Percentiles rank a stretch among this genome's conserved stretches.
Conservation (phyloP, 53 echinoderm and acorn worm species). For the Mesocentrotus franciscanus region DNA sequence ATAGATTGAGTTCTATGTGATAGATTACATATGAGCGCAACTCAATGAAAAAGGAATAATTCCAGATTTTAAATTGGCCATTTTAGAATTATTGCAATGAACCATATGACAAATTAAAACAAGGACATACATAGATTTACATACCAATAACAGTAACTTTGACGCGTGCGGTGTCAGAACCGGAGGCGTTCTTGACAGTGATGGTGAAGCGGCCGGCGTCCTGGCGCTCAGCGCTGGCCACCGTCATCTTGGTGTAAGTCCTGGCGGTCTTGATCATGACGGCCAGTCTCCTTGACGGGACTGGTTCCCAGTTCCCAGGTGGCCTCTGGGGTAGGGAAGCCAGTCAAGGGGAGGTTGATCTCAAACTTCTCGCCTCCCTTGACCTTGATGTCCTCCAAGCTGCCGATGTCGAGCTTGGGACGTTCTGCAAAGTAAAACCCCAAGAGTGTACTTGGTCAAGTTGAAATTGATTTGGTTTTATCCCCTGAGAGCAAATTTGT, state of each 20-base stretch:
- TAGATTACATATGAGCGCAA: too few species aligned
- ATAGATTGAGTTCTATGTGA: too few species aligned
- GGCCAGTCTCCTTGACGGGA: slow-evolving; percentile 83
- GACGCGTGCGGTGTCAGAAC: slow-evolving; percentile 81
- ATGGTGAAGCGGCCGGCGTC: slow-evolving; percentile 87
- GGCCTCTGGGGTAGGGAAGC: slow-evolving; percentile 85
- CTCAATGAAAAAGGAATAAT: too few species aligned
- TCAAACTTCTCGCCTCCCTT: slow-evolving; percentile 97
- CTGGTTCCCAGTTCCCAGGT: slow-evolving; percentile 82
- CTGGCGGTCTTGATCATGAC: slow-evolving; percentile 81
- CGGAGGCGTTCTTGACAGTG: slow-evolving; percentile 90
- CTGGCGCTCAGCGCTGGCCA: slow-evolving; percentile 81
- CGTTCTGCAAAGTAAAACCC: slow-evolving; percentile 68
- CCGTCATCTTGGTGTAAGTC: slow-evolving; percentile 78
- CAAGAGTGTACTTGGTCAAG: neutral
- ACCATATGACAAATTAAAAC: neutral
- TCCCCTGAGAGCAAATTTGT: too few species aligned
- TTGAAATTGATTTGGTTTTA: too few species aligned
- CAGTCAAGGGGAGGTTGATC: slow-evolving; percentile 87
- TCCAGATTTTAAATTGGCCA: neutral
- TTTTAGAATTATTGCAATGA: neutral
- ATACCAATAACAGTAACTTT: slow-evolving; percentile 92
- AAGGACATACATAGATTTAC: neutral
- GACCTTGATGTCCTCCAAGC: slow-evolving; percentile 93
- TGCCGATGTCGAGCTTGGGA: slow-evolving; percentile 84